Conservation (phyloP, 2,888 invertebrate genomes). For the Lordiphosa andalusiaca region DNA sequence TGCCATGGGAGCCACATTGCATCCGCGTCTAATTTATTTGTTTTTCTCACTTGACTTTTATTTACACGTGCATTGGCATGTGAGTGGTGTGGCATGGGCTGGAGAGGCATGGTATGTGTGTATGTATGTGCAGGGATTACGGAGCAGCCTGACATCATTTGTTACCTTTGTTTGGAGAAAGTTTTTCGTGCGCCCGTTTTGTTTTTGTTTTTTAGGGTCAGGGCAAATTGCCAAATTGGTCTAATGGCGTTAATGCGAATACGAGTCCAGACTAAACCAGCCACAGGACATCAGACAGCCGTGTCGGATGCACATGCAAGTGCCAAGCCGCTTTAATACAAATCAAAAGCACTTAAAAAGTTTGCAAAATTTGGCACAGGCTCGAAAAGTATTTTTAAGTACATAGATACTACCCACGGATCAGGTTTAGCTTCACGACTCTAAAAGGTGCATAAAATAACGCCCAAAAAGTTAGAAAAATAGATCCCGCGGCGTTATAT, state of each 20-base stretch:
- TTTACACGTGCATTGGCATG: constrained; percentile 73
- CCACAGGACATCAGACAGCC: constrained; percentile 31
- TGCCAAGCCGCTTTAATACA: constrained; percentile 53
- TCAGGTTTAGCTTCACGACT: too few relatives aligned
- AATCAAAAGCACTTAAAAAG: constrained; percentile 55
- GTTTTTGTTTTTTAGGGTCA: constrained; percentile 20
- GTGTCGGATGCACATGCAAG: constrained; percentile 31
- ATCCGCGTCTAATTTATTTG: constrained; percentile 45
- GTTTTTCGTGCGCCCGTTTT: constrained; percentile 37
- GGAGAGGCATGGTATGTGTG: background rate
- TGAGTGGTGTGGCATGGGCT: constrained; percentile 27
- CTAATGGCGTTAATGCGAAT: constrained; percentile 76
- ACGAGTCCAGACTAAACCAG: constrained; percentile 62
- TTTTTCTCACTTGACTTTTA: constrained; percentile 65
- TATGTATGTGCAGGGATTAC: background rate
- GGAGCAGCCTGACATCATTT: constrained; percentile 30
- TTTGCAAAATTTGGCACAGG: constrained; percentile 44
- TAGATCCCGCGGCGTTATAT: too few relatives aligned
- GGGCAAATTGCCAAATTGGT: constrained; percentile 73
- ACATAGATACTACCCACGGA: too few relatives aligned
- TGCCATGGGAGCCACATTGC: constrained; percentile 24
- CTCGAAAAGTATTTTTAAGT: constrained; percentile 11
- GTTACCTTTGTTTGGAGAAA: constrained; percentile 57
- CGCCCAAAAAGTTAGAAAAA: too few relatives aligned
- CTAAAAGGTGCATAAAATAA: too few relatives aligned